These are phyloP conservation scores for Panthera uncia DNA, from an alignment of 2,113 vertebrate genomes.

Conservation along the genomic window DNA sequence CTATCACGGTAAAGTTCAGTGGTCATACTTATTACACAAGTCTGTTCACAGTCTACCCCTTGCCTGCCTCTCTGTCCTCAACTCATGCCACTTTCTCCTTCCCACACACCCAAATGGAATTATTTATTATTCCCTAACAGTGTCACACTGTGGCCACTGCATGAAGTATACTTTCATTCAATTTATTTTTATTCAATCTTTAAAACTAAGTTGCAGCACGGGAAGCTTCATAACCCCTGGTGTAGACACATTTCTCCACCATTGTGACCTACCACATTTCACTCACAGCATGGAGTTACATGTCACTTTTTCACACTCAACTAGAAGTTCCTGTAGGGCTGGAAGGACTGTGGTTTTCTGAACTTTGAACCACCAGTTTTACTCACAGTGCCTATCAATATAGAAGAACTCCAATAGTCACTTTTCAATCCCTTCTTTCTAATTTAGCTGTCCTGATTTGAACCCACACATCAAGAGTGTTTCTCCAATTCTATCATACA, in stretches of 20 bases:
- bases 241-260: neutral
- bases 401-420: neutral
- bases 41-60: neutral
- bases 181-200: slow-evolving; percentile 21
- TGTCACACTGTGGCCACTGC: neutral
- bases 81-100: neutral
- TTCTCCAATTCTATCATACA: slow-evolving; percentile 44
- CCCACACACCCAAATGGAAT: neutral
- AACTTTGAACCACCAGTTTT: neutral
- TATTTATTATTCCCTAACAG: neutral
- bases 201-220: neutral
- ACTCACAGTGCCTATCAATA: neutral
- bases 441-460: slow-evolving; percentile 8
- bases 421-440: neutral
- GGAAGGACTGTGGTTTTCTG: neutral
- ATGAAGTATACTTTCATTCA: neutral
- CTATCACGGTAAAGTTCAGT: neutral
- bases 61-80: neutral
- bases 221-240: neutral
- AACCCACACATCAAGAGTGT: neutral
- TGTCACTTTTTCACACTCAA: neutral
- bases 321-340: neutral
- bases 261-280: neutral
- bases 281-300: neutral
- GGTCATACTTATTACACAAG: neutral